Base-by-base conservation (phyloP, 2,113 vertebrate genomes). In the Erpornis zantholeuca region DNA sequence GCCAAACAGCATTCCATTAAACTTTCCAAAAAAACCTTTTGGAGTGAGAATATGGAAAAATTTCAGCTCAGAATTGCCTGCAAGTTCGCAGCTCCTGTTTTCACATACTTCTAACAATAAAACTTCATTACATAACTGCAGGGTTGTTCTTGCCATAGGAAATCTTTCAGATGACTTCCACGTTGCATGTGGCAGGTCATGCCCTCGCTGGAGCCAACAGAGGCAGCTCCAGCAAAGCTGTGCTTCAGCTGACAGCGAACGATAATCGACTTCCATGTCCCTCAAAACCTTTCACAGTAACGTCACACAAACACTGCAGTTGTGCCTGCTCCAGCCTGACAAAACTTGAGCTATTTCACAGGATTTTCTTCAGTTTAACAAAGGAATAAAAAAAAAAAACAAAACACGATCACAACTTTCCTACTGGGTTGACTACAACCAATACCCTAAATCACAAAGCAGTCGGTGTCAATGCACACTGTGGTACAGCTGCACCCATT, bases 401-500 rank as follows among this genome's bases (percentile, higher is more conserved):
- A n/a, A n/a, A n/a, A n/a, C n/a, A n/a, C n/a, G n/a, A n/a, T n/a
- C n/a, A n/a, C 23, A 10, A 36, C 11, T 21, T 31, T 63, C 78
- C 66, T 78, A 7, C 27, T 82, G 56, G 64, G 82, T 68, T 66
- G 38, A 81, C 63, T 93, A 47, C 87, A 93, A 97, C 85, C 64
- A 79, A 79, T 49, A 6, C 27, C 72, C 86, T 96, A 88, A 96
- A 97, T 94, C 92, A 96, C 27, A 28, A 94, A 96, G 96, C 85
- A 94, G 75, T 49, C 92, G 96, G 85, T 97, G 97, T 89, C 97
- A 97, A 81, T 79, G 94, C 96, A 97, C 87, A 82, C 79, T 86
- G 90, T 56, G 86, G 63, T 91, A 94, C 97, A 97, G 97, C 97
- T 98, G 98, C 95, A 94, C 44, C 78, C 96, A 75, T 94, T 97